A percentile compares a stretch with the other conserved stretches of the same genome.
Evolutionary conservation across 92 coral and sea anemone genomes (phyloP).

Genomic region (Parazoanthus swiftii): DNA sequence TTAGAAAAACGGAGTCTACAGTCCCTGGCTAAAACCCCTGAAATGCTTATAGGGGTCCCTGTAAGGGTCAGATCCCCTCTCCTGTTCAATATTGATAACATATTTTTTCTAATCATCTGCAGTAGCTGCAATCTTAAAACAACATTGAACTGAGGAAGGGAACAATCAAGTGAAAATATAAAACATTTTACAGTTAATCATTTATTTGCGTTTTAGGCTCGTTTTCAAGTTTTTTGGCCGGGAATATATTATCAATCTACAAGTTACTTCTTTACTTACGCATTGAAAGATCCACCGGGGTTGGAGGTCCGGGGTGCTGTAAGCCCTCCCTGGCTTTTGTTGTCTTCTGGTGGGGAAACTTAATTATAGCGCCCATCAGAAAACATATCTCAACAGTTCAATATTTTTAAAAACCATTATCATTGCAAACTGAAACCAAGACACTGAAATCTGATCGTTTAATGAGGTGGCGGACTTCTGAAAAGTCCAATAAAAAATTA

Average conservation of each 20-base stretch:
- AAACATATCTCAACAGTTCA: slow-evolving; percentile 55
- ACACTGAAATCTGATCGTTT: slow-evolving; percentile 26
- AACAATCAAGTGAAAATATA: no score
- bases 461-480: slow-evolving; percentile 17
- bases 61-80: no score
- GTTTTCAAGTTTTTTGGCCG: neutral
- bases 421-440: slow-evolving; percentile 20
- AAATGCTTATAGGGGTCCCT: no score
- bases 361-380: slow-evolving; percentile 98
- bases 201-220: neutral
- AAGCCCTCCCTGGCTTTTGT: slow-evolving; percentile 45
- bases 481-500: slow-evolving; percentile 55
- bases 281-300: slow-evolving; percentile 53
- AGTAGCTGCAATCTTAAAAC: no score
- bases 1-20: no score
- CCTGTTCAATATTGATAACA: no score
- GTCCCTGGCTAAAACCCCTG: no score
- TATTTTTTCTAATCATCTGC: no score
- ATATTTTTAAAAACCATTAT: slow-evolving; percentile 37
- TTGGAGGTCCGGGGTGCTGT: slow-evolving; percentile 44
- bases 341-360: slow-evolving; percentile 99
- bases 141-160: neutral
- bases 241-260: neutral
- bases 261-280: slow-evolving; percentile 31
- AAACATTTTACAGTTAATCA: no score